phyloP scores from a whole-genome alignment of 1,140 invertebrate genomes.

The Heliothis virescens region DNA sequence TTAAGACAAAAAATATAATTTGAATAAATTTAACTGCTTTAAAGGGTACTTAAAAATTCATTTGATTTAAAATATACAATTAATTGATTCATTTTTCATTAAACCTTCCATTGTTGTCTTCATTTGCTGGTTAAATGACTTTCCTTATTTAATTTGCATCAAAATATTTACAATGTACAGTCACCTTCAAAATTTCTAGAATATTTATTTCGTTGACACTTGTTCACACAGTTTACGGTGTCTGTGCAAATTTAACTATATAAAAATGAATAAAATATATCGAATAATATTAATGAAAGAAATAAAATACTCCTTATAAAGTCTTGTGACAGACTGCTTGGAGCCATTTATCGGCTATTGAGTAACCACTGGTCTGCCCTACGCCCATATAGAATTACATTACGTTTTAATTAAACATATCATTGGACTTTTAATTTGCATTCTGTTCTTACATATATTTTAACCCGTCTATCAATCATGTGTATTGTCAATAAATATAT shows the following conservation, averaged over 20 bases:
- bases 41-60: conserved; percentile 25
- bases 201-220: conserved; percentile 15
- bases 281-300: conserved; percentile 19
- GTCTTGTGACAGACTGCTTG: conserved; percentile 46
- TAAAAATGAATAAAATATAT: conserved; percentile 29
- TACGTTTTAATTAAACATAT: conserved; percentile 47
- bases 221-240: conserved; percentile 31
- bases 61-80: conserved; percentile 30
- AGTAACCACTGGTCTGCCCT: conserved; percentile 28
- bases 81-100: neutral
- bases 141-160: neutral
- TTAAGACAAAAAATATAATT: conserved; percentile 32
- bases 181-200: conserved; percentile 43
- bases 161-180: conserved; percentile 20
- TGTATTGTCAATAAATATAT: conserved; percentile 43
- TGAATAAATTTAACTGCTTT: conserved; percentile 22
- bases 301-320: conserved; percentile 42
- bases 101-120: neutral
- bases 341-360: conserved; percentile 37
- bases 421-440: conserved; percentile 42
- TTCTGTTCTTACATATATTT: conserved; percentile 46
- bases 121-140: neutral
- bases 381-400: conserved; percentile 43
- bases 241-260: conserved; percentile 12
- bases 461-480: conserved; percentile 47